Percentiles rank a stretch among this genome's conserved stretches.
These are phyloP conservation scores for Moxostoma hubbsi DNA, from an alignment of 2,797 vertebrate genomes.

Conservation along the genomic window DNA sequence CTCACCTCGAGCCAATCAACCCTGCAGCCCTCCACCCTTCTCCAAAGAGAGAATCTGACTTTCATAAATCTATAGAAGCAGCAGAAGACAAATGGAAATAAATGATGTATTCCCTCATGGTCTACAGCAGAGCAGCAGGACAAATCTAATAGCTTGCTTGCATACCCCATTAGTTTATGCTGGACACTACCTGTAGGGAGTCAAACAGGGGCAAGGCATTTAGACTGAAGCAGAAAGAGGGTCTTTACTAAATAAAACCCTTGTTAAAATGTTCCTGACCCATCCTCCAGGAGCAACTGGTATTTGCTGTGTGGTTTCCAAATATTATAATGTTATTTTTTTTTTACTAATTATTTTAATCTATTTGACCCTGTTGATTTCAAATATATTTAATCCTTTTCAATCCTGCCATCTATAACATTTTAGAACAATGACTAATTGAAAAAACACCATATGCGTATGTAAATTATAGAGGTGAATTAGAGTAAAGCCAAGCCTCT, in stretches of 20 bases:
- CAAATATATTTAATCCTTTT: background rate
- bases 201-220: constrained; percentile 10
- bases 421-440: background rate
- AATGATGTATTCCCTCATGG: constrained; percentile 35
- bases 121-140: constrained; percentile 64
- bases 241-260: constrained; percentile 1
- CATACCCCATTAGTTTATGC: constrained; percentile 70
- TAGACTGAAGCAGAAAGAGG: background rate
- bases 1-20: background rate
- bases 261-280: constrained; percentile 16
- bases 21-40: background rate
- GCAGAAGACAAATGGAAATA: constrained; percentile 42
- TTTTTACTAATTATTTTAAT: background rate
- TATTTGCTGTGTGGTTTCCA: constrained; percentile 1
- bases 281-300: background rate
- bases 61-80: constrained; percentile 15
- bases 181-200: constrained; percentile 38
- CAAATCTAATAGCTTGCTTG: constrained; percentile 69
- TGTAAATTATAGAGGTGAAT: too few relatives aligned
- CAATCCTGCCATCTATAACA: background rate
- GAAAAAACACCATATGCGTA: background rate
- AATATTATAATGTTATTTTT: background rate
- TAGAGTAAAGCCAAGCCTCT: too few relatives aligned
- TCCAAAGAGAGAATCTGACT: background rate
- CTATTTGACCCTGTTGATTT: background rate